Percentiles rank a stretch among this genome's conserved stretches.
Evolutionary conservation across 2,113 vertebrate genomes (phyloP).

Genomic region (Pygoscelis antarcticus): DNA sequence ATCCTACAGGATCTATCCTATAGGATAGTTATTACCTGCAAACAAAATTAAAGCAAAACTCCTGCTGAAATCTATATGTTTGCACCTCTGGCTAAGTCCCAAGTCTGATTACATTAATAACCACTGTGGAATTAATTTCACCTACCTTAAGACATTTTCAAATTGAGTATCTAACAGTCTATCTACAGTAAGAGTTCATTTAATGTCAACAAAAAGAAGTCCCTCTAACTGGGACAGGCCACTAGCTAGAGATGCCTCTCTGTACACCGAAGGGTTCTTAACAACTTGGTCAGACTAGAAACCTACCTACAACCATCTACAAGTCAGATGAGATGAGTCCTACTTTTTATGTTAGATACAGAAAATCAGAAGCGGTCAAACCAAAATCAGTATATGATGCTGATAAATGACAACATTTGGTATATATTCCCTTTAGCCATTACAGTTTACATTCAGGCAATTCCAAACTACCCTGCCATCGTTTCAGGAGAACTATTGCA

Average conservation of each 20-base stretch:
- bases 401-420: background rate
- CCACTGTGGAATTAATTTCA: background rate
- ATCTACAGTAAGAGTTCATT: background rate
- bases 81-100: background rate
- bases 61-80: background rate
- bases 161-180: background rate
- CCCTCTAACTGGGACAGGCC: background rate
- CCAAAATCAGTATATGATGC: background rate
- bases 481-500: background rate
- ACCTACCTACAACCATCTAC: background rate
- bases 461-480: background rate
- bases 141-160: background rate
- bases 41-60: slow-evolving; percentile 39
- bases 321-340: background rate
- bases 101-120: slow-evolving; percentile 2
- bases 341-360: background rate
- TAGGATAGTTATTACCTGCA: background rate
- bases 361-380: background rate
- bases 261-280: background rate
- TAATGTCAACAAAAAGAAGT: background rate
- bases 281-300: background rate
- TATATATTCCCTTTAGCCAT: background rate
- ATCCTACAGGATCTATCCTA: too few relatives aligned
- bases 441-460: background rate
- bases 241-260: background rate